phyloP scores from a whole-genome alignment of 1,140 invertebrate species.

The Eufriesea mexicana region DNA sequence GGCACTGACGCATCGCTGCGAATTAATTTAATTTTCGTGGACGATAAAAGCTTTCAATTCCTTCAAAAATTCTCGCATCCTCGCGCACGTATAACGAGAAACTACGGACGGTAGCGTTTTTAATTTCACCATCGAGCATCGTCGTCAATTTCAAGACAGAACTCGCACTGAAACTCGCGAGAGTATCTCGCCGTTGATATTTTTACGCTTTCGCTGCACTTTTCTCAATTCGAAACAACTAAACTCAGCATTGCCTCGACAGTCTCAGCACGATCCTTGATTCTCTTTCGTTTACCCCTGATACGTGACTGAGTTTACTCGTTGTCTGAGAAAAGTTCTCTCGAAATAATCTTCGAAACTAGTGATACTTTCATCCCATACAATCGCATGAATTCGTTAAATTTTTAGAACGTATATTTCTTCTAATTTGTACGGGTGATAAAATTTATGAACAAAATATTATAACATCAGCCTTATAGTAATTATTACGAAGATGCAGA shows the following conservation, averaged over 20 bases:
- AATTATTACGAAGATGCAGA: too few relatives aligned
- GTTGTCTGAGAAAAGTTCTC: neutral
- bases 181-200: neutral
- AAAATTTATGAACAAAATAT: too few relatives aligned
- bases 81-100: neutral
- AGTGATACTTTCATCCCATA: too few relatives aligned
- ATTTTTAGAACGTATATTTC: too few relatives aligned
- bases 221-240: constrained; percentile 3
- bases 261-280: neutral
- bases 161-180: too few relatives aligned
- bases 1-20: neutral
- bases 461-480: too few relatives aligned
- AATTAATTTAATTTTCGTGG: constrained; percentile 12
- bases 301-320: neutral
- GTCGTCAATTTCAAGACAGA: neutral
- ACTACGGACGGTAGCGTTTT: neutral
- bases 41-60: constrained; percentile 14
- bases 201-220: neutral
- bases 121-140: neutral
- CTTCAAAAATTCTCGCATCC: neutral
- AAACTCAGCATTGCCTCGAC: neutral
- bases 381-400: too few relatives aligned
- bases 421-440: too few relatives aligned
- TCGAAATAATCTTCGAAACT: neutral
- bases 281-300: neutral